These are phyloP conservation scores for Phania funesta DNA, from an alignment of 2,888 invertebrate species.

Conservation along the genomic window DNA sequence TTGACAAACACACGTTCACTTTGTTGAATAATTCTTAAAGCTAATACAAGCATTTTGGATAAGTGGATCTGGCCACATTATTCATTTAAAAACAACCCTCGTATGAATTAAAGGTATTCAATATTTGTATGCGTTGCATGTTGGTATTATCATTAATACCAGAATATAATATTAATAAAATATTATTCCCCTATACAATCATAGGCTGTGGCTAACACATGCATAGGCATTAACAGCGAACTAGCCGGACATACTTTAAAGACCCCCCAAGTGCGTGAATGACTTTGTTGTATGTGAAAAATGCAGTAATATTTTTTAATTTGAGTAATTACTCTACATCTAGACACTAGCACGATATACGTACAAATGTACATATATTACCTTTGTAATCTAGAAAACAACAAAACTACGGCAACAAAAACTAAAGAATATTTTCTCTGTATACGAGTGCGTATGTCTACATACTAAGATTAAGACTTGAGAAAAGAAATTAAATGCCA, in stretches of 20 bases:
- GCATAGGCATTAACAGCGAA: slow-evolving; percentile 24
- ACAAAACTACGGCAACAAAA: not conserved
- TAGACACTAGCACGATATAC: not conserved
- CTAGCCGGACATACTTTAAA: slow-evolving; percentile 23
- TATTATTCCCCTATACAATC: slow-evolving; percentile 50
- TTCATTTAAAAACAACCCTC: too few relatives aligned
- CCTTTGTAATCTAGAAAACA: not conserved
- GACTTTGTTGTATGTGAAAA: slow-evolving; percentile 53
- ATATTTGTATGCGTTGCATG: slow-evolving; percentile 32
- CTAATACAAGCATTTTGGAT: too few relatives aligned
- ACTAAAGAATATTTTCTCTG: not conserved
- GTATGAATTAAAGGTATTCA: not conserved
- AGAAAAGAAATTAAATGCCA: slow-evolving; percentile 39
- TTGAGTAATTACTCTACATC: slow-evolving; percentile 62
- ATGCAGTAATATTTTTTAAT: slow-evolving; percentile 55
- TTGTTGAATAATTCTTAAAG: too few relatives aligned
- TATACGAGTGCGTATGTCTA: slow-evolving; percentile 25
- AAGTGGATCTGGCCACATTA: too few relatives aligned
- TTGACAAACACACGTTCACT: too few relatives aligned
- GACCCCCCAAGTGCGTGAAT: slow-evolving; percentile 65
- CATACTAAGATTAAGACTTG: slow-evolving; percentile 48
- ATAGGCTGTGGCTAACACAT: slow-evolving; percentile 38
- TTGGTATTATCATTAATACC: slow-evolving; percentile 22
- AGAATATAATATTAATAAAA: slow-evolving; percentile 54
- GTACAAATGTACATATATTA: not conserved